A percentile compares a stretch with the other conserved stretches of the same genome.
Evolutionary conservation across 2,888 invertebrate genomes (phyloP).

Genomic region (Mechanitis mazaeus): DNA sequence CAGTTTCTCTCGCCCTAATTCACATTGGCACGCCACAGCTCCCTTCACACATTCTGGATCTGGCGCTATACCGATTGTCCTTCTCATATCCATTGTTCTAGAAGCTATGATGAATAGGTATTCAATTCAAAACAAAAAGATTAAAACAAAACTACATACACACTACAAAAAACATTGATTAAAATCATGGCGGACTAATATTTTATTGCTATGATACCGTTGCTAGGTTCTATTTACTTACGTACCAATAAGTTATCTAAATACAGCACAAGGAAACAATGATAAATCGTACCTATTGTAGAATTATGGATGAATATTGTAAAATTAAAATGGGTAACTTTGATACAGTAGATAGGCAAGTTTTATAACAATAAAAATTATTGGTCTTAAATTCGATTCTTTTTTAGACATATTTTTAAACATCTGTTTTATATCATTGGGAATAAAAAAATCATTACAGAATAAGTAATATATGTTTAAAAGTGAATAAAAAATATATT

Average conservation of each 20-base stretch:
- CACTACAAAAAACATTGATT: conserved; percentile 23
- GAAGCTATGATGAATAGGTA: conserved; percentile 7
- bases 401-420: too few species aligned
- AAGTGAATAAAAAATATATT: too few species aligned
- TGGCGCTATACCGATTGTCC: conserved; percentile 48
- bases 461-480: too few species aligned
- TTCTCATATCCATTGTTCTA: conserved; percentile 37
- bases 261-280: conserved; percentile 4
- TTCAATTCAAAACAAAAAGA: conserved; percentile 23
- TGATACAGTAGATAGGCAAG: too few species aligned
- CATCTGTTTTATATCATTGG: too few species aligned
- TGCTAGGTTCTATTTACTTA: conserved; percentile 35
- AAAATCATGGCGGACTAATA: conserved; percentile 32
- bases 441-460: too few species aligned
- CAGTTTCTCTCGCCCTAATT: conserved; percentile 65
- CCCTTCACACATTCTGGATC: conserved; percentile 44
- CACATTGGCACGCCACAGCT: conserved; percentile 60
- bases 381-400: too few species aligned
- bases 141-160: conserved; percentile 13
- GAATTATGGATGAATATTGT: neutral
- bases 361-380: too few species aligned
- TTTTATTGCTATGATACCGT: conserved; percentile 44
- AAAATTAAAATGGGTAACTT: too few species aligned
- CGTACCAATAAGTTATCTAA: neutral
- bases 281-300: neutral